A percentile compares a stretch with the other conserved stretches of the same genome.
phyloP scores from a whole-genome alignment of 2,888 invertebrate species.

The Philonicus albiceps region DNA sequence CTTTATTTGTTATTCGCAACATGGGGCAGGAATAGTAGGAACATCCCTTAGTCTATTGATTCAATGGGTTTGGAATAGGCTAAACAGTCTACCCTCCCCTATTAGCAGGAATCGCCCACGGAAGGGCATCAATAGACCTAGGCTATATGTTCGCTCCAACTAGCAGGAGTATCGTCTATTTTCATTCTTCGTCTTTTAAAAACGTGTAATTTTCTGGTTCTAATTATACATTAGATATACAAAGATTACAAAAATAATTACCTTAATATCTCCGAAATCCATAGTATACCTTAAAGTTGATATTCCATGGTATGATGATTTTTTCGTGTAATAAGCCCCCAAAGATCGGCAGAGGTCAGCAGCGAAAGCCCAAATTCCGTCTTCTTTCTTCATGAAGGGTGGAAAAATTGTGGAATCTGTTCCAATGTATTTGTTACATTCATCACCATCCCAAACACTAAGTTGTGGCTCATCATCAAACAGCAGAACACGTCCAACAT shows the following conservation, averaged over 20 bases:
- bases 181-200: no score
- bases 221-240: no score
- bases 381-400: slow-evolving; percentile 72
- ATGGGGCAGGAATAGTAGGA: no score
- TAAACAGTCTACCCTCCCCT: no score
- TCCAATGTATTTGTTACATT: slow-evolving; percentile 78
- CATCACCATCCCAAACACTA: slow-evolving; percentile 70
- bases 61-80: no score
- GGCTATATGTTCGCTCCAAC: no score
- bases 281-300: slow-evolving; percentile 74
- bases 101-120: no score
- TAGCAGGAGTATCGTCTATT: no score
- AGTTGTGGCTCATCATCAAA: slow-evolving; percentile 70
- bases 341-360: slow-evolving; percentile 79
- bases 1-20: no score
- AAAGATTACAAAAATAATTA: slow-evolving; percentile 35
- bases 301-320: slow-evolving; percentile 70
- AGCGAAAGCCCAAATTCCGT: slow-evolving; percentile 74
- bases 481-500: slow-evolving; percentile 76
- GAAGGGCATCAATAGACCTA: no score
- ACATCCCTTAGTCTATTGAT: no score
- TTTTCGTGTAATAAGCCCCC: slow-evolving; percentile 67
- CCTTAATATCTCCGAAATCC: slow-evolving; percentile 72
- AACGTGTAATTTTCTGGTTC: no score
- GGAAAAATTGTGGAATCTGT: slow-evolving; percentile 89